Evolutionary conservation across 2,113 vertebrate species (phyloP), one percentile per base, ranked within the genome.

Genomic region (Nannospalax galili): DNA sequence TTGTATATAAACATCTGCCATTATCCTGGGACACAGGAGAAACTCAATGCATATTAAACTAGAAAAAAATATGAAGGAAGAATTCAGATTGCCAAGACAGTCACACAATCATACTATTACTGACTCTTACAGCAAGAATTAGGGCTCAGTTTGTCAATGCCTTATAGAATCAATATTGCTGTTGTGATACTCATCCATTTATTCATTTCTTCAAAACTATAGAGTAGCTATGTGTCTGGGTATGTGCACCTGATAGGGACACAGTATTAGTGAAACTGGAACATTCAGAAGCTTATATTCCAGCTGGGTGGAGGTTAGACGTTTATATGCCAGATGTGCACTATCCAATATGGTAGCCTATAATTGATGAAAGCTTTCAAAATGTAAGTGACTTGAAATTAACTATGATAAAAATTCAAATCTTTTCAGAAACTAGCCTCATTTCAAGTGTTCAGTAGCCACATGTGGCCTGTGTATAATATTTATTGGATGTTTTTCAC

Each of bases 321-420:
- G 17, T 19, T 80, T 80, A 88, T 7, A 30, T 35, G 84, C 58
- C n/a, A 73, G 30, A 74, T 24, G 16, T 52, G 5, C 4, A 24
- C n/a, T 84, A 4, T 40, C 28, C 22, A 75, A 22, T 10, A 88
- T 30, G 2, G 37, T 70, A 95, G 70, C 92, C 52, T 65, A 40
- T 84, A 75, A 32, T 19, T 42, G 90, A 78, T 11, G 28, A 35
- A 67, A 16, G 52, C 17, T 62, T 42, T 78, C 17, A 40, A 56
- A 78, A 37, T 67, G 42, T 90, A 91, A 75, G 28, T 88, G 28
- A 88, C 12, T 62, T 80, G 88, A 94, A 92, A 92, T 84, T n/a
- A 75, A 80, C 79, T 79, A 60, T 3, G 92, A 70, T 70, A 73
- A 73, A 90, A 93, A 52, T 67, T 26, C 74, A 90, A 45, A 88